Evolutionary conservation across 2,113 vertebrate genomes (phyloP), one percentile per base, ranked within the genome.

Genomic region (Otus sunia): DNA sequence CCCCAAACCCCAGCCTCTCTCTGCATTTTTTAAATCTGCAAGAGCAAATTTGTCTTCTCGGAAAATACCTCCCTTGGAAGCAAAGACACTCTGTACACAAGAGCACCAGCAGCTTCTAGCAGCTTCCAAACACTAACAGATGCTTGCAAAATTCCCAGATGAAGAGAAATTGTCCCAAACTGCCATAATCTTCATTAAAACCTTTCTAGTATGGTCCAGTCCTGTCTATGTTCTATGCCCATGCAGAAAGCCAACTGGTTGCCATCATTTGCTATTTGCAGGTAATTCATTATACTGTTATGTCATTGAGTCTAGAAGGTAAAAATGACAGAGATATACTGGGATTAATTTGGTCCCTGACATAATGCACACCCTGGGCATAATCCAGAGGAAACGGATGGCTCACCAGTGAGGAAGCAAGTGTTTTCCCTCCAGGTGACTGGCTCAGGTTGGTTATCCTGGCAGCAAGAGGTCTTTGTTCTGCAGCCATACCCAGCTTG

Each of bases 31-130:
- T 80, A 86, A 93, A 92, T 69, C 64, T 94, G 73, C 76, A 95
- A 82, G 43, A 92, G 68, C 75, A 93, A 87, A 93, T 96, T 71
- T 90, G 34, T 49, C 75, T 86, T 90, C 63, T 93, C 56, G 83
- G 78, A 88, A 92, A 75, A 49, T 84, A 87, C 17, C 39, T 89
- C 39, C 60, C 43, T 89, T 64, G 41, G 62, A 92, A 60, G 73
- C 52, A 94, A 92, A 91, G 63, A 43, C 4, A 20, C 45, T 58
- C 19, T 41, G n/a, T 68, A 32, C 41, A 53, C 37, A 76, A 69
- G 30, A 94, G 34, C 62, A 36, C 19, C 0, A 4, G 15, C 58
- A 90, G 53, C 66, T 92, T 92, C 64, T 66, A 67, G 68, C 6
- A 4, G 47, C 76, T 96, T 92, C 30, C 39, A 73, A 85, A 68